phyloP scores from a whole-genome alignment of 1,140 invertebrate species.

The Drosophila sp. region DNA sequence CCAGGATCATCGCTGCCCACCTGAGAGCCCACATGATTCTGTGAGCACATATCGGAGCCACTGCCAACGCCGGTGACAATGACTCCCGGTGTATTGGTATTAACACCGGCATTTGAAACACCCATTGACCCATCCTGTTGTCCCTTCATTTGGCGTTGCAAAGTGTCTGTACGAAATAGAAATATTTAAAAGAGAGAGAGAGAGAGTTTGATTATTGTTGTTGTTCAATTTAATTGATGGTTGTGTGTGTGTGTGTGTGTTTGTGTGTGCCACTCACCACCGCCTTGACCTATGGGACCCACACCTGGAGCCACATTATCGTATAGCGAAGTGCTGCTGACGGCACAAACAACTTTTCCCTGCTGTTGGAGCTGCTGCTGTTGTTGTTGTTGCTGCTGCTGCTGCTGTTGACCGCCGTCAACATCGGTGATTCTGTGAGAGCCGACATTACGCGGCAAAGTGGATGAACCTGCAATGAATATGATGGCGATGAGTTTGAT shows the following conservation, averaged over 20 bases:
- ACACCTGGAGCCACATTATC: slow-evolving; percentile 89
- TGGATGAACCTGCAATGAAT: slow-evolving; percentile 89
- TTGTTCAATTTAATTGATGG: background rate
- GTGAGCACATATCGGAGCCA: slow-evolving; percentile 83
- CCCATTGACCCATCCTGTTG: slow-evolving; percentile 84
- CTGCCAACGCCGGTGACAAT: slow-evolving; percentile 72
- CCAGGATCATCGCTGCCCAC: slow-evolving; percentile 77
- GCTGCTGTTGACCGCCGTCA: slow-evolving; percentile 84
- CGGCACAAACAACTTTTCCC: slow-evolving; percentile 90
- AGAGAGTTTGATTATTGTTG: background rate
- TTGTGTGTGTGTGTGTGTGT: background rate
- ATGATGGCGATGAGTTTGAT: slow-evolving; percentile 80
- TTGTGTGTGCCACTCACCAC: slow-evolving; percentile 40
- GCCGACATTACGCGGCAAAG: slow-evolving; percentile 91
- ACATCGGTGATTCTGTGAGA: slow-evolving; percentile 86
- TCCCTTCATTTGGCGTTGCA: slow-evolving; percentile 86
- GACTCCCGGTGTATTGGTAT: slow-evolving; percentile 66
- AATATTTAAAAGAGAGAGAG: background rate
- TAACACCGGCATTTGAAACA: slow-evolving; percentile 85
- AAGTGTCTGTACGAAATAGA: slow-evolving; percentile 60
- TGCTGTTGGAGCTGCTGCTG: slow-evolving; percentile 31
- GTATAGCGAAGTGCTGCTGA: slow-evolving; percentile 94
- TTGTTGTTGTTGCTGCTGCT: slow-evolving; percentile 83
- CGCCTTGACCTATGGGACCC: slow-evolving; percentile 51
- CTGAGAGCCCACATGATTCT: slow-evolving; percentile 84